Conservation (phyloP, 2,113 vertebrate species). For the Pao palembangensis region DNA sequence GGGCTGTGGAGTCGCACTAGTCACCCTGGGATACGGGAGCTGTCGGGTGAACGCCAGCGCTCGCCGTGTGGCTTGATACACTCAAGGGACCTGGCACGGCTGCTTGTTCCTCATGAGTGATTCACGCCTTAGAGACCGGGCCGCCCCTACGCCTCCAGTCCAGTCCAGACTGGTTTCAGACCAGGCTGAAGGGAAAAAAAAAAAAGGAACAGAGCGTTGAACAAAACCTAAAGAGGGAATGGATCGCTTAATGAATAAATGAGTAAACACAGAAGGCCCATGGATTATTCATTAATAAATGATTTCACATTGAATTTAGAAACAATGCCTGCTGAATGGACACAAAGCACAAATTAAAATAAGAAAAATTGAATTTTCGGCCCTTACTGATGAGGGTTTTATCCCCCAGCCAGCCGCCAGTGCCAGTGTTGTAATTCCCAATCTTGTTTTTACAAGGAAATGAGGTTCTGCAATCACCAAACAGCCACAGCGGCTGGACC, state of each 20-base stretch:
- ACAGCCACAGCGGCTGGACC: slow-evolving; percentile 20
- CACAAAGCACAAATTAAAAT: not conserved
- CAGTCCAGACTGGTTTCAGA: slow-evolving; percentile 47
- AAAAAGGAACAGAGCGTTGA: slow-evolving; percentile 22
- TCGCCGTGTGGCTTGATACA: slow-evolving; percentile 50
- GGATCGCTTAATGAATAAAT: not conserved
- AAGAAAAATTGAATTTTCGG: not conserved
- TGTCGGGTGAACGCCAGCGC: slow-evolving; percentile 52
- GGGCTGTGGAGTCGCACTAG: slow-evolving; percentile 68
- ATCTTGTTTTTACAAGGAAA: too few species aligned
- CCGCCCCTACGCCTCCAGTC: too few species aligned
- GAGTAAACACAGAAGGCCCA: slow-evolving; percentile 13
- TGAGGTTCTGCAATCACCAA: too few species aligned
- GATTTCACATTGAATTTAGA: slow-evolving; percentile 5
- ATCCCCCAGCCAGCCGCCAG: too few species aligned
- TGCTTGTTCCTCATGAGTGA: slow-evolving; percentile 46
- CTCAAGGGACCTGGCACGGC: slow-evolving; percentile 46
- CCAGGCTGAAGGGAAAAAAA: slow-evolving; percentile 15
- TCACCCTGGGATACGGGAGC: slow-evolving; percentile 50
- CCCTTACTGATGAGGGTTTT: too few species aligned
- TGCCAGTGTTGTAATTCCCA: too few species aligned
- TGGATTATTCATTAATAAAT: not conserved
- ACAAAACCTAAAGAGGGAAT: slow-evolving; percentile 15
- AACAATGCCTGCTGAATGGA: not conserved
- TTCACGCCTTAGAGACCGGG: slow-evolving; percentile 43